phyloP scores from a whole-genome alignment of 2,888 invertebrate genomes.

The Tetragonula carbonaria region DNA sequence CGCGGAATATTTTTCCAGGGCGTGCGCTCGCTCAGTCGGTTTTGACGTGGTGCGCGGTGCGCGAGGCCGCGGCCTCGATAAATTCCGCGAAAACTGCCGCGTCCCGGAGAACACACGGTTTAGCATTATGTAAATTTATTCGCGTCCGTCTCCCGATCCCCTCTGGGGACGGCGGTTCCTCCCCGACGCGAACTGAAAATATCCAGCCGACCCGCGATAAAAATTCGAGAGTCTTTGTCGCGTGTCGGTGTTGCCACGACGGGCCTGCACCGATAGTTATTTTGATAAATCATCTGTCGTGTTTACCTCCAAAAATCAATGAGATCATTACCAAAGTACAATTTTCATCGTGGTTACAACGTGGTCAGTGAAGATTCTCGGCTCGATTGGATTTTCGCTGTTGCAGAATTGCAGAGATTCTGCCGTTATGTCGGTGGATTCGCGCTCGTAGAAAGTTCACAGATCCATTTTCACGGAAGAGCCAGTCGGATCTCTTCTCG shows the following conservation, averaged over 20 bases:
- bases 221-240: slow-evolving; percentile 30
- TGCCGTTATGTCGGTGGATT: no score
- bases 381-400: no score
- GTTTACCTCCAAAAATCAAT: not conserved
- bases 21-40: not conserved
- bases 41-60: slow-evolving; percentile 3
- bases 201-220: slow-evolving; percentile 14
- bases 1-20: slow-evolving; percentile 27
- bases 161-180: not conserved
- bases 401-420: no score
- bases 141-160: not conserved
- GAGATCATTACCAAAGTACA: no score
- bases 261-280: not conserved
- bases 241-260: not conserved
- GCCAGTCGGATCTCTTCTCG: no score
- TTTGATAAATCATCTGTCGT: slow-evolving; percentile 25
- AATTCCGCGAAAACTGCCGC: slow-evolving; percentile 30
- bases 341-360: no score
- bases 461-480: no score
- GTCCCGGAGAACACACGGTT: slow-evolving; percentile 32
- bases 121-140: slow-evolving; percentile 45
- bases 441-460: no score
- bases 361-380: no score
- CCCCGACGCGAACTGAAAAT: slow-evolving; percentile 21
- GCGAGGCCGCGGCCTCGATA: slow-evolving; percentile 6